These are phyloP conservation scores for Austrolebias charrua DNA, from an alignment of 2,797 vertebrate species.

Conservation along the genomic window DNA sequence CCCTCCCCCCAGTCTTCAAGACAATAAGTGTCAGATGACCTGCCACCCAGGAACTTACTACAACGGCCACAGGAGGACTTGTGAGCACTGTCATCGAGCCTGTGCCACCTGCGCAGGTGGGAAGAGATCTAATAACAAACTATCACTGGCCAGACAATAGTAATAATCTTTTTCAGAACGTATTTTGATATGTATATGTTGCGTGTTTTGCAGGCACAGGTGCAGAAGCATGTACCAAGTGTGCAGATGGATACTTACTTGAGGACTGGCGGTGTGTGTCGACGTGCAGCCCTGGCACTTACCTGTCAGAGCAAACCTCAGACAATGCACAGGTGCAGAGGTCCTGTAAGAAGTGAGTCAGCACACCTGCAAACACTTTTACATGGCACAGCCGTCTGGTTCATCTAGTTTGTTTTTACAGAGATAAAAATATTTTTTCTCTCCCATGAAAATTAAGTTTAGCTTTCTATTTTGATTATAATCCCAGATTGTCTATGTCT, in stretches of 20 bases:
- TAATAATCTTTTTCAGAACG: not conserved
- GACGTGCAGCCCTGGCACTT: constrained; percentile 87
- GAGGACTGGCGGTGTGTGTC: constrained; percentile 93
- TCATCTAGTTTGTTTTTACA: too few relatives aligned
- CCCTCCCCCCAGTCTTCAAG: constrained; percentile 84
- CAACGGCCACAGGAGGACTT: constrained; percentile 86
- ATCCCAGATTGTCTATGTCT: not conserved
- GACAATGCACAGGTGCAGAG: constrained; percentile 83
- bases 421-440: not conserved
- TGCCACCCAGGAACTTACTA: constrained; percentile 92
- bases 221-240: constrained; percentile 90
- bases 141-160: not conserved
- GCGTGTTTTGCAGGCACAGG: constrained; percentile 82
- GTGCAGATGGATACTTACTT: constrained; percentile 87
- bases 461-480: not conserved
- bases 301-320: constrained; percentile 83
- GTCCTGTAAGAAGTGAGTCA: constrained; percentile 91
- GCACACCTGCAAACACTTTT: constrained; percentile 23
- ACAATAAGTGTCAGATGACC: constrained; percentile 86
- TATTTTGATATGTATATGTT: not conserved
- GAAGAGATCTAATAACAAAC: not conserved
- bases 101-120: constrained; percentile 95
- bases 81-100: constrained; percentile 89
- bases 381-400: not conserved
- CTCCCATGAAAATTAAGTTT: constrained; percentile 3